Evolutionary conservation across 2,113 vertebrate species (phyloP), one percentile per base, ranked within the genome.

Genomic region (Amazona guildingii): DNA sequence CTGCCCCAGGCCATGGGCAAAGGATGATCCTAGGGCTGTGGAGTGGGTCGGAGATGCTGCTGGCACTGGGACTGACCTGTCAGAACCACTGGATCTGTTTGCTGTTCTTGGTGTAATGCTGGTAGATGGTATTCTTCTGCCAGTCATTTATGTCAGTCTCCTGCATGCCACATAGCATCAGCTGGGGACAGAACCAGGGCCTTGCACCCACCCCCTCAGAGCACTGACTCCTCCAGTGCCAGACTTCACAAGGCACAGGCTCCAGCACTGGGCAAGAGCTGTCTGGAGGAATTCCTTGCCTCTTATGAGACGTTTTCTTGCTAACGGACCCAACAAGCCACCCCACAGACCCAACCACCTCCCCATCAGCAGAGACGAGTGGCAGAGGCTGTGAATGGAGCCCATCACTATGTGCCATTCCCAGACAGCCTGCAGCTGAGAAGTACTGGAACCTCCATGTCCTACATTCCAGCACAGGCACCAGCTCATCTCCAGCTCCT

Each of bases 41-140:
- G 29, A 55, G 54, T 3, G 8, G 76, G 51, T 25, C 6, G 9
- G 19, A 33, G 85, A 31, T 7, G 9, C 11, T 35, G 59, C 51
- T 1, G 10, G 63, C 2, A 2, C 17, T 14, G 48, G 37, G 44
- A 88, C 98, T 54, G 92, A 99, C 99, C 99, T 99, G 99, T 99
- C 99, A 99, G 98, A 99, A 99, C 99, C 99, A 99, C 97, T 99
- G 99, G 97, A 99, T 99, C 97, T 99, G 99, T 96, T 99, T 99
- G 99, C 99, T 99, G 98, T 98, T 99, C 97, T 99, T 99, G 96
- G 99, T 99, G 95, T 99, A 99, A 91, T 99, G 99, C 84, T 99
- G 98, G 87, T 99, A 99, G 97, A 99, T 99, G 81, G 99, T 99
- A 77, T 99, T 99, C 97, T 99, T 99, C 98, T 99, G 99, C 99